Evolutionary conservation across 1,140 invertebrate species (phyloP).

Genomic region (Drosophila rufa): DNA sequence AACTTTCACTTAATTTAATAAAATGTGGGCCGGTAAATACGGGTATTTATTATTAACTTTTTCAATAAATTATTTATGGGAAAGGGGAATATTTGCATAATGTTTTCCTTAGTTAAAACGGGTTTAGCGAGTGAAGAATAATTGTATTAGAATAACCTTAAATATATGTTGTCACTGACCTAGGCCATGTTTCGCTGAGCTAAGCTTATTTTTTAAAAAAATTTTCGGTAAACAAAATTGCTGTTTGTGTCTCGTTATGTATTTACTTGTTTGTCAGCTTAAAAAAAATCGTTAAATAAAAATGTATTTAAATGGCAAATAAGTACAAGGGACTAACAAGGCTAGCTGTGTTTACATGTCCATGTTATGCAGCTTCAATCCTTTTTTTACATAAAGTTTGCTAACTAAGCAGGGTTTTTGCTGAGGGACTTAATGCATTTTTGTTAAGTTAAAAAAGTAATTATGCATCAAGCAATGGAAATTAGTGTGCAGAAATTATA

Average conservation of each 20-base stretch:
- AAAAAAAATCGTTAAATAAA: not conserved
- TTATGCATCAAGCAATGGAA: not conserved
- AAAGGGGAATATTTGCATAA: no score
- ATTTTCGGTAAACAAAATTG: not conserved
- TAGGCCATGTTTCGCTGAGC: not conserved
- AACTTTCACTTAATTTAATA: slow-evolving; percentile 8
- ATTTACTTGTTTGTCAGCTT: not conserved
- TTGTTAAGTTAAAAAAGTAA: not conserved
- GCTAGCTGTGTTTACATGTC: not conserved
- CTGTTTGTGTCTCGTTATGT: not conserved
- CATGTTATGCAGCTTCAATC: not conserved
- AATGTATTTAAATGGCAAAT: slow-evolving; percentile 15
- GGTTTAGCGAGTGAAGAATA: not conserved
- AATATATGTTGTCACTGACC: not conserved
- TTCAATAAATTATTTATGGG: slow-evolving; percentile 1
- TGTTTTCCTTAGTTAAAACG: not conserved
- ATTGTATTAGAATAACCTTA: not conserved
- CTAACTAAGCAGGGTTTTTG: not conserved
- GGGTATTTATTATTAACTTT: slow-evolving; percentile 4
- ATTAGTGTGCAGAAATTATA: not conserved
- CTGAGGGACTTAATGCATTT: not conserved
- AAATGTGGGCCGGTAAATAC: not conserved
- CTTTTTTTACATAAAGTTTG: not conserved
- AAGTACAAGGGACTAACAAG: not conserved
- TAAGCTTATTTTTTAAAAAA: not conserved